A percentile compares a stretch with the other conserved stretches of the same genome.
Conservation (phyloP, 2,888 invertebrate genomes). For the Microctonus hyperodae region DNA sequence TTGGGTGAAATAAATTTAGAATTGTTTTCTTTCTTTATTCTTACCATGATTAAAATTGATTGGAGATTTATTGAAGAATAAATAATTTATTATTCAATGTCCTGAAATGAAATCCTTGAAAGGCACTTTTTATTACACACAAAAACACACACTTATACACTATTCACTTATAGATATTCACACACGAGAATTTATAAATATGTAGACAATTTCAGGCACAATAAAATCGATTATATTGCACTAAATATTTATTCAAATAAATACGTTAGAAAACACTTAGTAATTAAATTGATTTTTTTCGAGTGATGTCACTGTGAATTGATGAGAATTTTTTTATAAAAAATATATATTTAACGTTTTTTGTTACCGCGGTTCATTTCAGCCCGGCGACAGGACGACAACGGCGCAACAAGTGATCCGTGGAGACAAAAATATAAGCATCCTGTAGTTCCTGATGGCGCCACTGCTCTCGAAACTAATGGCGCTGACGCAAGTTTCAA, state of each 20-base stretch:
- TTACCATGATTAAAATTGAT: conserved; percentile 38
- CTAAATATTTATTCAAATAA: conserved; percentile 6
- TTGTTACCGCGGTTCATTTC: conserved; percentile 39
- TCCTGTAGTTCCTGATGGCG: conserved; percentile 14
- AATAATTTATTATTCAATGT: conserved; percentile 17
- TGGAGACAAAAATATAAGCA: conserved; percentile 29
- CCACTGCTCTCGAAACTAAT: conserved; percentile 25
- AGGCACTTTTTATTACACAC: neutral
- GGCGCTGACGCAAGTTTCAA: conserved; percentile 19
- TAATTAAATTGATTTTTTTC: neutral
- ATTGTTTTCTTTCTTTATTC: neutral
- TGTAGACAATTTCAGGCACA: neutral
- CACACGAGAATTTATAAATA: neutral
- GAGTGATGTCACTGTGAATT: too few relatives aligned
- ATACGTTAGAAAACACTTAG: neutral
- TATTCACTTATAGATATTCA: conserved; percentile 10
- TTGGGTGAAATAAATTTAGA: neutral
- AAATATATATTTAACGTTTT: neutral
- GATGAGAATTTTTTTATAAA: too few relatives aligned
- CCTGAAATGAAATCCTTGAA: conserved; percentile 21
- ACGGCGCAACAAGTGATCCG: conserved; percentile 56
- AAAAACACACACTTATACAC: conserved; percentile 10
- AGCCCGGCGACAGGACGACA: conserved; percentile 48
- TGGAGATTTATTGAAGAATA: conserved; percentile 21
- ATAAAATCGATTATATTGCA: neutral